Evolutionary conservation across 2,113 vertebrate genomes (phyloP).

Genomic region (Morone saxatilis): DNA sequence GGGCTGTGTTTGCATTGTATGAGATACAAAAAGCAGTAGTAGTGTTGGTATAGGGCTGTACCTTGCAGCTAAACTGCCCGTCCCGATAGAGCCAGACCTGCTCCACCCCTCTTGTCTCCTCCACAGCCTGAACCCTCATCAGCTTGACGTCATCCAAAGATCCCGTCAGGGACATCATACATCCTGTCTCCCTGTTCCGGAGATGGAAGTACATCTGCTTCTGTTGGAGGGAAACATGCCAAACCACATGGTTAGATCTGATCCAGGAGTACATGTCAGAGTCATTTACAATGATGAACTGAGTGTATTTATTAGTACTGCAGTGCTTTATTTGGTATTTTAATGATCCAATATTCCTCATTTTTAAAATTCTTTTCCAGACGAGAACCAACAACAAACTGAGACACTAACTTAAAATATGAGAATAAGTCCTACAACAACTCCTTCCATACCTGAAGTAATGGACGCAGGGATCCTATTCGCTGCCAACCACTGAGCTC

Average conservation of each 20-base stretch:
- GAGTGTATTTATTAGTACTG: background rate
- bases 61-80: constrained; percentile 91
- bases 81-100: constrained; percentile 95
- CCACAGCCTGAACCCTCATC: constrained; percentile 90
- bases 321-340: background rate
- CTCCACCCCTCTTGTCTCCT: constrained; percentile 88
- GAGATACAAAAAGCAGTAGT: background rate
- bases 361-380: background rate
- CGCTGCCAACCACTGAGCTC: constrained; percentile 84
- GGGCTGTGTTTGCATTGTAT: background rate
- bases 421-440: background rate
- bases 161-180: constrained; percentile 90
- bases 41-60: constrained; percentile 52
- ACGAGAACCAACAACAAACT: background rate
- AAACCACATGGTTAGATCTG: background rate
- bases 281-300: background rate
- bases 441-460: constrained; percentile 88
- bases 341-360: background rate
- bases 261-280: background rate
- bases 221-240: constrained; percentile 75
- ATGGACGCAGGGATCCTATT: constrained; percentile 93
- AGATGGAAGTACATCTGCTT: constrained; percentile 90
- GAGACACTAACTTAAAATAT: background rate
- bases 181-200: constrained; percentile 88
- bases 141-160: constrained; percentile 93